Conservation (phyloP, 2,113 vertebrate species). For the Callorhinus ursinus region DNA sequence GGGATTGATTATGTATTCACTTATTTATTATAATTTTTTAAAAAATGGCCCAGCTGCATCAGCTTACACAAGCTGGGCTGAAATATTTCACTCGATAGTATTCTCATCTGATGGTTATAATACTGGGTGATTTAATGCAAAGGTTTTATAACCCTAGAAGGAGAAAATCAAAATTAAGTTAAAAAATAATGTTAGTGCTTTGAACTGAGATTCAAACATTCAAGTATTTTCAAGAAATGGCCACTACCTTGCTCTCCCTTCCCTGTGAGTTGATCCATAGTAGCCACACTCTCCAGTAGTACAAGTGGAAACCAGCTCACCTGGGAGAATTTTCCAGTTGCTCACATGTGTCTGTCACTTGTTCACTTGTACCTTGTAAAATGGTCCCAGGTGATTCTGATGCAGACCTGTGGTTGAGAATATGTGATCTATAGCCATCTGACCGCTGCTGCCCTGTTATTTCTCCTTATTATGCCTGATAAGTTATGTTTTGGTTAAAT, state of each 20-base stretch:
- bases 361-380: background rate
- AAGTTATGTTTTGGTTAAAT: background rate
- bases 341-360: background rate
- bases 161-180: conserved; percentile 45
- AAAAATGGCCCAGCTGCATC: conserved; percentile 61
- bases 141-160: background rate
- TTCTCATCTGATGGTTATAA: conserved; percentile 53
- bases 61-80: conserved; percentile 36
- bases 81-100: conserved; percentile 41
- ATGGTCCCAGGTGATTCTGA: background rate
- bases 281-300: background rate
- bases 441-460: background rate
- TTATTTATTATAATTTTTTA: conserved; percentile 68
- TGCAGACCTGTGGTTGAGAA: background rate
- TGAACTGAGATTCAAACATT: background rate
- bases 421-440: background rate
- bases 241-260: background rate
- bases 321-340: background rate
- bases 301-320: background rate
- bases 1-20: conserved; percentile 61
- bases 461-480: background rate
- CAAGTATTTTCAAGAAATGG: background rate
- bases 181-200: background rate
- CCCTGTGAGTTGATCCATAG: background rate
- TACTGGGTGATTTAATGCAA: conserved; percentile 31